A percentile compares a stretch with the other conserved stretches of the same genome.
Conservation (phyloP, 2,113 vertebrate genomes). For the Aptenodytes patagonicus region DNA sequence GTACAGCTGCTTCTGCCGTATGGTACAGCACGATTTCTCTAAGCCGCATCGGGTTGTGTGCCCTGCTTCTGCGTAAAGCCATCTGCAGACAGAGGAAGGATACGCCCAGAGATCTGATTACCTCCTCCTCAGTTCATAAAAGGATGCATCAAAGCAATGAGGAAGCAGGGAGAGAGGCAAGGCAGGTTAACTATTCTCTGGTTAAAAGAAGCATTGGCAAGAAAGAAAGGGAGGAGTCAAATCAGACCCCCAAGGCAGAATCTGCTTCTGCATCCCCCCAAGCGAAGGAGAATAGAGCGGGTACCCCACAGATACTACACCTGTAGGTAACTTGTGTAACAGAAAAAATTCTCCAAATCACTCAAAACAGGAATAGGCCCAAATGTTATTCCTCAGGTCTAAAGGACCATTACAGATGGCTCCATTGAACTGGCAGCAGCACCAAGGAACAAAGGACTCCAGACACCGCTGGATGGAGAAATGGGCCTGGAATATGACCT, state of each 20-base stretch:
- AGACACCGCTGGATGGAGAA: not conserved
- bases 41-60: not conserved
- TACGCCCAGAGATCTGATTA: not conserved
- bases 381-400: not conserved
- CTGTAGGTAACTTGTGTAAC: not conserved
- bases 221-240: not conserved
- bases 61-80: not conserved
- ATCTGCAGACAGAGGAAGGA: not conserved
- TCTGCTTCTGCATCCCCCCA: not conserved
- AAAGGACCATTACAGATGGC: not conserved
- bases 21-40: not conserved
- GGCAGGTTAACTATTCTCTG: not conserved
- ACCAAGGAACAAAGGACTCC: not conserved
- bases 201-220: not conserved
- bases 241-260: not conserved
- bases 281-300: not conserved
- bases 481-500: not conserved
- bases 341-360: not conserved
- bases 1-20: not conserved
- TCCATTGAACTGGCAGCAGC: not conserved
- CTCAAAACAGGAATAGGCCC: not conserved
- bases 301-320: not conserved
- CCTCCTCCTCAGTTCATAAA: not conserved
- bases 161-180: not conserved
- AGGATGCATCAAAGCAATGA: not conserved